phyloP scores from a whole-genome alignment of 92 coral and sea anemone species.

The Palythoa grandis region DNA sequence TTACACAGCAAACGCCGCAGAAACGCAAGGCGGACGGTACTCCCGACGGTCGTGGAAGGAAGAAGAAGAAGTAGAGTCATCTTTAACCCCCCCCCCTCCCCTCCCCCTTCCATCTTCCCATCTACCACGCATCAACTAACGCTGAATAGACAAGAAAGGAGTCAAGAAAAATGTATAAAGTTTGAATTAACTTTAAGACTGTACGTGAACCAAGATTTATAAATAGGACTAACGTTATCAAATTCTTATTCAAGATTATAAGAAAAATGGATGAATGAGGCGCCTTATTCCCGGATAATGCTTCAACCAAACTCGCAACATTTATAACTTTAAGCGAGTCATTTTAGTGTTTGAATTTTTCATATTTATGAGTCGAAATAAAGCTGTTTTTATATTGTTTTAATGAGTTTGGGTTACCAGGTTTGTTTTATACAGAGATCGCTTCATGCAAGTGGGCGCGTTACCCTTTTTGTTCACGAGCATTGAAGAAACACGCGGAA shows the following conservation, averaged over 20 bases:
- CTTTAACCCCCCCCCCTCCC: neutral
- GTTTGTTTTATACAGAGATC: no score
- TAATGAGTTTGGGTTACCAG: neutral
- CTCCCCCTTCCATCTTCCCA: neutral
- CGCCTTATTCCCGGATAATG: neutral
- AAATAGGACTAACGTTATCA: neutral
- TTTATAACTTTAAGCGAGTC: neutral
- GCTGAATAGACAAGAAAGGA: neutral
- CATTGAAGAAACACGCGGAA: no score
- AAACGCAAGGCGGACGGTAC: conserved; percentile 99
- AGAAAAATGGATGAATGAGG: neutral
- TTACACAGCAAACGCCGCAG: conserved; percentile 81
- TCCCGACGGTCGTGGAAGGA: conserved; percentile 98
- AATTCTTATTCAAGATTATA: neutral
- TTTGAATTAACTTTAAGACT: neutral
- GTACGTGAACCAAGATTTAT: conserved; percentile 24
- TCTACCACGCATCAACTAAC: neutral
- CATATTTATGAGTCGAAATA: neutral
- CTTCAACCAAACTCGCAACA: neutral
- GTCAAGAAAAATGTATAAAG: conserved; percentile 17
- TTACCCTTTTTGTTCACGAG: no score
- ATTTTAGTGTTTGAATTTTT: neutral
- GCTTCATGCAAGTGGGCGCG: no score
- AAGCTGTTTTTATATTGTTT: conserved; percentile 3
- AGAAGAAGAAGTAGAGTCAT: conserved; percentile 83